A percentile compares a stretch with the other conserved stretches of the same genome.
These are phyloP conservation scores for Homalodisca vitripennis DNA, from an alignment of 1,140 invertebrate genomes.

Conservation along the genomic window DNA sequence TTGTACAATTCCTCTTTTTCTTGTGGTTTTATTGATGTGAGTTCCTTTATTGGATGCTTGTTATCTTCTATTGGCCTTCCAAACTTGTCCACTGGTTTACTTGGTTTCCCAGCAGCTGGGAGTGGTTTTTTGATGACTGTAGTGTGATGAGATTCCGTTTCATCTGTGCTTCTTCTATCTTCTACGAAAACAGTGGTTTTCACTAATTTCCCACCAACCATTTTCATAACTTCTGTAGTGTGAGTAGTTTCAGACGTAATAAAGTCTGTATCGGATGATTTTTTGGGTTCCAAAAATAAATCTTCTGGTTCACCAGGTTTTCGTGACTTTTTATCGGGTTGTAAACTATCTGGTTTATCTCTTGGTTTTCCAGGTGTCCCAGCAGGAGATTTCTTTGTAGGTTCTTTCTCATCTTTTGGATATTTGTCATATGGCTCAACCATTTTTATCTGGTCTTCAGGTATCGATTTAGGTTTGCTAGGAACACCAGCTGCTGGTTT, in stretches of 20 bases:
- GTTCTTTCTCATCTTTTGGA: conserved; percentile 1
- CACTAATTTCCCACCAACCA: conserved; percentile 38
- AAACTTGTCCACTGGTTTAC: background rate
- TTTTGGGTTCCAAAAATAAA: background rate
- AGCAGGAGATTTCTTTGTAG: background rate
- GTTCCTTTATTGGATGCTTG: too few relatives aligned
- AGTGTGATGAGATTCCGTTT: background rate
- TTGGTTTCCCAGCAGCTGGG: conserved; percentile 28
- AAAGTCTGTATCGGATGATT: background rate
- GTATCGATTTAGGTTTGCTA: conserved; percentile 1
- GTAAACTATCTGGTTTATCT: background rate
- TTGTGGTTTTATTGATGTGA: too few relatives aligned
- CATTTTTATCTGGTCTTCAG: background rate
- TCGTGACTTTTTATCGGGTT: background rate
- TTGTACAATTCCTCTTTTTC: conserved; percentile 5
- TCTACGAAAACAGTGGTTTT: conserved; percentile 4
- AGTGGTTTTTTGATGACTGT: background rate
- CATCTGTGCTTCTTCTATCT: conserved; percentile 6
- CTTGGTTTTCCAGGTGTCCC: background rate
- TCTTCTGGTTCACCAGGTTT: background rate
- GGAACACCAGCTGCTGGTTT: conserved; percentile 7
- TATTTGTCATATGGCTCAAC: background rate
- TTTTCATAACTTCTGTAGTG: conserved; percentile 31
- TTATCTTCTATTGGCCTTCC: background rate
- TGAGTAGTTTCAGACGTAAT: background rate